Base-by-base conservation (phyloP, 2,113 vertebrate species). In the Pandion haliaetus region DNA sequence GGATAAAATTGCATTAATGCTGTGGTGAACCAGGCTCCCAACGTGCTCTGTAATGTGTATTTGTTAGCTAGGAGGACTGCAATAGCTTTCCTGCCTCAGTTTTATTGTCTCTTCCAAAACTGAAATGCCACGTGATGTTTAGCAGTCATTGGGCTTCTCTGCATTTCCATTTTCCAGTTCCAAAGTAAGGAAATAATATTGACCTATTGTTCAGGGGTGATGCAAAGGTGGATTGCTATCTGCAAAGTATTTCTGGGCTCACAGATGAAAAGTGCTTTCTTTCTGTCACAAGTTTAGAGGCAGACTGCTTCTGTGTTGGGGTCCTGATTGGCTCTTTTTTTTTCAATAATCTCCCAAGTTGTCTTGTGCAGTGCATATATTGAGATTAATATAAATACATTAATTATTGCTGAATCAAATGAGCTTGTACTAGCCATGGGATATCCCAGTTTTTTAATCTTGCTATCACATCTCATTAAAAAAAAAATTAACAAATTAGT, bases 11-110 rank as follows among this genome's bases (percentile, higher is more conserved):
- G 4, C 9, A 11, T 45, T 49, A 21, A 20, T 7, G 4, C 29
- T 67, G 42, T 49, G 44, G 18, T n/a, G 32, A 63, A 5, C 6
- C 31, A 44, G 16, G 10, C 21, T 70, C 36, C 55, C 52, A 31
- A 6, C 0, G 1, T n/a, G 34, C 12, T 59, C 32, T 5, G 4
- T 45, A 26, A 15, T 0, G 0, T 8, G 5, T 36, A 13, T 14
- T 77, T 42, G 18, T 54, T 26, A 58, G 9, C 36, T 38, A 18
- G 14, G 52, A 82, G 34, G 13, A 23, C 50, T 23, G n/a, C 38
- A 54, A 0, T 5, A 58, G 21, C 24, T 86, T 29, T 59, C 17
- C 58, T 80, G 32, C 6, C 32, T 90, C 26, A 2, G 17, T 62
- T 32, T 87, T 82, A 8, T 49, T 74, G 14, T 50, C 40, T 69